Evolutionary conservation across 2,888 invertebrate species (phyloP), one percentile per base, ranked within the genome.

Genomic region (Eupithecia subfuscata): DNA sequence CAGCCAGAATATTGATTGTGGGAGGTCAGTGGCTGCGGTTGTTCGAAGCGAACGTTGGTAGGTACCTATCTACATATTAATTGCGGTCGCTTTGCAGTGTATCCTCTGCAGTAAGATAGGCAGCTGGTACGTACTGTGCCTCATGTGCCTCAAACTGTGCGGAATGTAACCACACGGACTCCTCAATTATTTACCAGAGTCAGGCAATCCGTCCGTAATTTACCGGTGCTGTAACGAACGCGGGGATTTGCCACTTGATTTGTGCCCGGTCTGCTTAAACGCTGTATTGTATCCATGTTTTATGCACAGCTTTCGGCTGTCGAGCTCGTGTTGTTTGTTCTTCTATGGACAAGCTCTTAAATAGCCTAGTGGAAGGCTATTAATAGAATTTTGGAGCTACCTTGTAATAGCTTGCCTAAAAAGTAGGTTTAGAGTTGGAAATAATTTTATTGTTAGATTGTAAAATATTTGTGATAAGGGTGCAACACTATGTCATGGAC

Each of bases 131-230:
- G n/a, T 52, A n/a, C 56, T 56, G 56, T 60, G 60, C 60, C 60
- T 48, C 45, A 43, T 43, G 30, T 65, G n/a, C 69, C 65, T 48
- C 64, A 65, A 67, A 22, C 63, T 37, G 60, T 45, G 34, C 25
- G 45, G 65, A 37, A 34, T 68, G 67, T 71, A 75, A 74, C 74
- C 74, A 67, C 68, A 25, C 68, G 45, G 69, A 60, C 74, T 63
- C 75, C 71, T 71, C 75, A 75, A 75, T 75, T 75, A 75, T 75
- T 71, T 68, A 75, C 68, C n/a, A 60, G 56, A 52, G 74, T 70
- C 69, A 63, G 52, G 64, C 75, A 71, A 71, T 68, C 75, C 75
- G 68, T 48, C 40, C 60, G 71, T 67, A 60, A 74, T 74, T 68
- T 71, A 74, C 74, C 18, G 60, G 12, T 60, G 67, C 18, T 30